phyloP scores from a whole-genome alignment of 2,113 vertebrate species.

The Centropristis striata region DNA sequence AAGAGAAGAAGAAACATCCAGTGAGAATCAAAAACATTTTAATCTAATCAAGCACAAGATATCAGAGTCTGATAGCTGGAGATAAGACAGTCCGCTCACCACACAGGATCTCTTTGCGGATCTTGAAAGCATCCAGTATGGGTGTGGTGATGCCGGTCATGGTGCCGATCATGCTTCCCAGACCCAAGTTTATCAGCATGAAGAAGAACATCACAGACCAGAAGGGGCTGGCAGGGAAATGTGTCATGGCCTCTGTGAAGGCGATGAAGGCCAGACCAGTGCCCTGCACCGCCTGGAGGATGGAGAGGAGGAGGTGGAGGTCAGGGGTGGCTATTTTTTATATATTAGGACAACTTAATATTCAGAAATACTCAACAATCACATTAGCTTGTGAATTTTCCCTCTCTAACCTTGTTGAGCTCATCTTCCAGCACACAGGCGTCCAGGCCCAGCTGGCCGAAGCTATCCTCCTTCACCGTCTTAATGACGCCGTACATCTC shows the following conservation, averaged over 20 bases:
- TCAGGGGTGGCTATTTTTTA: not conserved
- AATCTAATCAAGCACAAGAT: not conserved
- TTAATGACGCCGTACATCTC: slow-evolving; percentile 97
- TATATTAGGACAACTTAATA: not conserved
- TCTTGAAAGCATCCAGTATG: slow-evolving; percentile 97
- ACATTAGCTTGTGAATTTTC: not conserved
- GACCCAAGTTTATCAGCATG: slow-evolving; percentile 98
- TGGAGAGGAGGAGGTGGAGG: not conserved
- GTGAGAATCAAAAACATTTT: slow-evolving; percentile 2
- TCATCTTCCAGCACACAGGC: slow-evolving; percentile 95
- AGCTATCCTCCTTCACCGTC: slow-evolving; percentile 92
- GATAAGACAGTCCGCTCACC: slow-evolving; percentile 84
- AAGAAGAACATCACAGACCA: slow-evolving; percentile 99
- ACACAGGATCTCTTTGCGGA: slow-evolving; percentile 97
- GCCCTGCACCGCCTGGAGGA: slow-evolving; percentile 93
- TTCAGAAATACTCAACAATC: not conserved
- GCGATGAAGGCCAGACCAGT: slow-evolving; percentile 99
- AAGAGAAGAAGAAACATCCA: slow-evolving; percentile 36
- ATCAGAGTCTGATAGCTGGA: not conserved
- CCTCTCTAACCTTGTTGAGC: slow-evolving; percentile 91
- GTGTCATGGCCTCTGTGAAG: slow-evolving; percentile 99
- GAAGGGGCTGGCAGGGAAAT: slow-evolving; percentile 96
- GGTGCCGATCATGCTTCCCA: slow-evolving; percentile 99
- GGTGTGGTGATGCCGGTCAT: slow-evolving; percentile 99
- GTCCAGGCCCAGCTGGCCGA: slow-evolving; percentile 91